phyloP scores from a whole-genome alignment of 2,888 invertebrate species.

The Aricia artaxerxes region DNA sequence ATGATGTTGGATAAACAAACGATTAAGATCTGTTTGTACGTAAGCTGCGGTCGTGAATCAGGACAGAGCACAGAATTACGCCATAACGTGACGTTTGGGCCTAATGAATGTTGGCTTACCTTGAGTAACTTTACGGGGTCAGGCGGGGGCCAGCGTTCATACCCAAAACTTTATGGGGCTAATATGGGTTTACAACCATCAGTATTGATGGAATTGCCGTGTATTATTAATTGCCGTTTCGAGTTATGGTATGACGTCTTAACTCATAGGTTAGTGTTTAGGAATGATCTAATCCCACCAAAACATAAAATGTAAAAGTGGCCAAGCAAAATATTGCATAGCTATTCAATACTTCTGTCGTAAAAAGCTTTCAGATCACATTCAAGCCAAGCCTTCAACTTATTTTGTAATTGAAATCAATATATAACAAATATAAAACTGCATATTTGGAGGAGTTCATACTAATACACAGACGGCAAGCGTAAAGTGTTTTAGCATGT shows the following conservation, averaged over 20 bases:
- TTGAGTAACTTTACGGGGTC: constrained; percentile 40
- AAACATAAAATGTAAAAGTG: too few relatives aligned
- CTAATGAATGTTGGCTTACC: constrained; percentile 41
- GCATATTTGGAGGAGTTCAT: too few relatives aligned
- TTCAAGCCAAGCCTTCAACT: too few relatives aligned
- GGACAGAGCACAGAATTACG: constrained; percentile 27
- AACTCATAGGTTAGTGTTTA: not conserved
- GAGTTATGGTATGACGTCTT: not conserved
- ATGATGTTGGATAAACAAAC: not conserved
- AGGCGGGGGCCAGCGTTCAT: constrained; percentile 10
- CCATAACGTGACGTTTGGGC: constrained; percentile 28
- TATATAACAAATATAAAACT: too few relatives aligned
- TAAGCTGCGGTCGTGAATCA: constrained; percentile 7
- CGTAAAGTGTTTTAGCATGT: too few relatives aligned
- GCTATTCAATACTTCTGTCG: too few relatives aligned
- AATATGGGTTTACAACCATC: constrained; percentile 2
- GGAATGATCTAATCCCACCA: not conserved
- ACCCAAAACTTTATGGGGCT: constrained; percentile 20
- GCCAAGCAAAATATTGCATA: too few relatives aligned
- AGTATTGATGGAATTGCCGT: constrained; percentile 23
- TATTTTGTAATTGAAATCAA: too few relatives aligned
- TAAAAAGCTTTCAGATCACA: too few relatives aligned
- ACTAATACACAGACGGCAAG: too few relatives aligned
- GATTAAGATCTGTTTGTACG: constrained; percentile 11
- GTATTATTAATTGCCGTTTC: constrained; percentile 13